Percentiles rank a stretch among this genome's conserved stretches.
These are phyloP conservation scores for Toxotes chatareus DNA, from an alignment of 2,113 vertebrate species.

Conservation along the genomic window DNA sequence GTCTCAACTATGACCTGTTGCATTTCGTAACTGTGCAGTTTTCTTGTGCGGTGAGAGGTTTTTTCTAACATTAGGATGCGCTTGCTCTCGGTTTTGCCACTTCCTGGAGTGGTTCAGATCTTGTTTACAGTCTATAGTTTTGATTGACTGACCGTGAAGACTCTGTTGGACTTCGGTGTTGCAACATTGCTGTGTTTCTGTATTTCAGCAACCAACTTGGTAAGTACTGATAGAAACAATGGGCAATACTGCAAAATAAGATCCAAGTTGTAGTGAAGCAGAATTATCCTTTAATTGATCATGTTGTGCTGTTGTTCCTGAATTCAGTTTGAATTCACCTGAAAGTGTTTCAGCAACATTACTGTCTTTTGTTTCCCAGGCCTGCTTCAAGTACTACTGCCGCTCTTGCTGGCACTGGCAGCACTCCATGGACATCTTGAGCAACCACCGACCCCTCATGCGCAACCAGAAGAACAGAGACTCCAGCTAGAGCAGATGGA, in stretches of 20 bases:
- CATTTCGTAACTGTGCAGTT: no score
- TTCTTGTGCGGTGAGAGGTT: background rate
- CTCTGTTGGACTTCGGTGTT: background rate
- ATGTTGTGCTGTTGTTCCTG: background rate
- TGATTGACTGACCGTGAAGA: background rate
- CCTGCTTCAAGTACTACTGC: constrained; percentile 99
- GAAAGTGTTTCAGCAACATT: background rate
- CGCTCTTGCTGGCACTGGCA: constrained; percentile 99
- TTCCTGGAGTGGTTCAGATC: no score
- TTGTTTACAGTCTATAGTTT: no score
- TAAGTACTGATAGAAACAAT: no score
- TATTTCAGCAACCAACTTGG: background rate
- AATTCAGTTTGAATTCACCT: background rate
- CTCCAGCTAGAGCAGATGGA: constrained; percentile 86
- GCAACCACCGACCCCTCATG: constrained; percentile 98
- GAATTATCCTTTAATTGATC: no score
- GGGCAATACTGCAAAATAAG: no score
- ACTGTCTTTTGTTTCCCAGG: constrained; percentile 75
- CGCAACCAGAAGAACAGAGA: constrained; percentile 98
- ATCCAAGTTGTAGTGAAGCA: no score
- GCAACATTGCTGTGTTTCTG: background rate
- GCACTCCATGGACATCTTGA: constrained; percentile 95
- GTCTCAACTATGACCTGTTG: no score
- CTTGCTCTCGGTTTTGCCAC: no score
- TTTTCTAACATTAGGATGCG: no score